Evolutionary conservation across 2,888 invertebrate genomes (phyloP).

Genomic region (Polydesmus complanatus): DNA sequence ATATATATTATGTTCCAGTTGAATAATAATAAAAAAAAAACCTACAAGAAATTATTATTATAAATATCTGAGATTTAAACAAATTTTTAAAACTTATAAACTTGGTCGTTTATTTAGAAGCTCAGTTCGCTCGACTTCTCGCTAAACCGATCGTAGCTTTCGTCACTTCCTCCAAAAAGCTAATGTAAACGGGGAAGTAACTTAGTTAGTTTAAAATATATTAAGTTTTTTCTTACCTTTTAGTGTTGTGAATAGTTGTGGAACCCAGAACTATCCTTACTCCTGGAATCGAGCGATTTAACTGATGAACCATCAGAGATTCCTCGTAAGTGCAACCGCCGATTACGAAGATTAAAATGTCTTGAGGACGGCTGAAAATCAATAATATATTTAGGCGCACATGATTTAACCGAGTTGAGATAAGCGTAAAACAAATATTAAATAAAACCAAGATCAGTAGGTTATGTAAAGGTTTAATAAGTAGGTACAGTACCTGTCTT

Average conservation of each 20-base stretch:
- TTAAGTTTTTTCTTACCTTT: too few species aligned
- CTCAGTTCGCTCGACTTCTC: neutral
- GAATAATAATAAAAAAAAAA: too few species aligned
- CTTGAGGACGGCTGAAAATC: conserved; percentile 51
- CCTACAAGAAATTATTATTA: too few species aligned
- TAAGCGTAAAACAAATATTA: neutral
- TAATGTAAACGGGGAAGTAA: neutral
- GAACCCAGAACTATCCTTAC: conserved; percentile 73
- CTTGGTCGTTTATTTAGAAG: too few species aligned
- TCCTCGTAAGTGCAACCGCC: conserved; percentile 97
- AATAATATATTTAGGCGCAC: neutral
- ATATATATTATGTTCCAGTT: too few species aligned
- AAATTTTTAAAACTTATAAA: too few species aligned
- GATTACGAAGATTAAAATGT: conserved; percentile 89
- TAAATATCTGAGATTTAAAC: too few species aligned
- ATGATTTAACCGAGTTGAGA: neutral
- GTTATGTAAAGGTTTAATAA: too few species aligned
- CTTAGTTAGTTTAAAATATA: too few species aligned
- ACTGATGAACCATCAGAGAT: conserved; percentile 62
- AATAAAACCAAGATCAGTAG: neutral
- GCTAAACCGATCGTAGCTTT: conserved; percentile 38
- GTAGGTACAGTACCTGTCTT: conserved; percentile 31
- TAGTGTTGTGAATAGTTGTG: conserved; percentile 78
- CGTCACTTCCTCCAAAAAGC: conserved; percentile 59
- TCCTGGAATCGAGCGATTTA: conserved; percentile 60